Conservation (phyloP, 2,888 invertebrate species). For the Sericinus montela region DNA sequence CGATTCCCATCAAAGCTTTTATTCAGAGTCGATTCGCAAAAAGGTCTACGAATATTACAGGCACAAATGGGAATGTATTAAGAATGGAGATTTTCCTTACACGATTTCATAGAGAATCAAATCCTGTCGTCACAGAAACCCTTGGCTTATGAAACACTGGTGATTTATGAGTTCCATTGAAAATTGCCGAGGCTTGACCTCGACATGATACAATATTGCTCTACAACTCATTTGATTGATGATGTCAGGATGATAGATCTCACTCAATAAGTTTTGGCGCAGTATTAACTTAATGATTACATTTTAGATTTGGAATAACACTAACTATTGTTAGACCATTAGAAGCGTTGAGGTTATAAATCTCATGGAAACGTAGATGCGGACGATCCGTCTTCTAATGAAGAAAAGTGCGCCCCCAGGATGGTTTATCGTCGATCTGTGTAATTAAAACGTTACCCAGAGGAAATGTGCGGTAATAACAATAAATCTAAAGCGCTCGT, state of each 20-base stretch:
- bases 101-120: constrained; percentile 56
- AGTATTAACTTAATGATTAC: background rate
- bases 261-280: background rate
- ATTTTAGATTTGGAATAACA: constrained; percentile 19
- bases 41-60: constrained; percentile 42
- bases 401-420: constrained; percentile 77
- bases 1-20: constrained; percentile 63
- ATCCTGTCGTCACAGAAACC: constrained; percentile 40
- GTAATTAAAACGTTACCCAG: constrained; percentile 79
- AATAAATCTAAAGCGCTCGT: constrained; percentile 66
- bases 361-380: constrained; percentile 46
- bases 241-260: background rate
- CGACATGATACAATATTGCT: constrained; percentile 1
- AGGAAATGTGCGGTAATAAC: constrained; percentile 77
- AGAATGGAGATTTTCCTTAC: constrained; percentile 53
- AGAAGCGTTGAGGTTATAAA: constrained; percentile 54
- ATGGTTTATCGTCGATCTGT: constrained; percentile 77
- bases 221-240: constrained; percentile 3
- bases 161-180: constrained; percentile 11
- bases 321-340: constrained; percentile 43
- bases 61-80: constrained; percentile 50
- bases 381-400: constrained; percentile 73
- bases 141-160: constrained; percentile 40
- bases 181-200: background rate
- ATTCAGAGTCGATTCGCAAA: constrained; percentile 48